phyloP scores from a whole-genome alignment of 2,113 vertebrate species.

The Ivindomyrus marchei region DNA sequence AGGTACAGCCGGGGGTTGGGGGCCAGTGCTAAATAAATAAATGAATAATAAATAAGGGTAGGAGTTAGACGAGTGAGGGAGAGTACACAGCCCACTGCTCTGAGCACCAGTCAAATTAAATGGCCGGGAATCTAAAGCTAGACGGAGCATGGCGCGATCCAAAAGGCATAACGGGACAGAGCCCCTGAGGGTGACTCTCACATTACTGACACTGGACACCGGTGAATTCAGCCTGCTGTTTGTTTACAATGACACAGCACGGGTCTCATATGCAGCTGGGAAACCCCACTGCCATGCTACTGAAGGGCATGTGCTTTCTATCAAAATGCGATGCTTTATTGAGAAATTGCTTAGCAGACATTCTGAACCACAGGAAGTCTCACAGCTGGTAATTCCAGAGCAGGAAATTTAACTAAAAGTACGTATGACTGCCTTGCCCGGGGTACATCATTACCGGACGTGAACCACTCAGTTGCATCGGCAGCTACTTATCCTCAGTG shows the following conservation, averaged over 20 bases:
- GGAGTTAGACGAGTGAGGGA: background rate
- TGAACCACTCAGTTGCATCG: background rate
- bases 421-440: background rate
- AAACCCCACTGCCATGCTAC: background rate
- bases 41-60: constrained; percentile 25
- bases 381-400: background rate
- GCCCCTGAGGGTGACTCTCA: background rate
- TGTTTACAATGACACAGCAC: background rate
- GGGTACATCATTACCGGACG: background rate
- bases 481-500: background rate
- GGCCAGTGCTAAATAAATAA: constrained; percentile 13
- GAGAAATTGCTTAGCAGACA: background rate
- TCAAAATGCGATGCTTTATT: background rate
- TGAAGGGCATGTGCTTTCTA: background rate
- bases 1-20: background rate
- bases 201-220: constrained; percentile 13
- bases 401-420: background rate
- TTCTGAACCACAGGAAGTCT: background rate
- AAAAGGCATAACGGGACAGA: background rate
- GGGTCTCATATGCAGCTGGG: background rate
- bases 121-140: background rate
- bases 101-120: background rate
- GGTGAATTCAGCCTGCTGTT: background rate
- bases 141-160: background rate
- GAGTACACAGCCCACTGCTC: background rate